Base-by-base conservation (phyloP, 2,797 vertebrate genomes). In the Paguma larvata region DNA sequence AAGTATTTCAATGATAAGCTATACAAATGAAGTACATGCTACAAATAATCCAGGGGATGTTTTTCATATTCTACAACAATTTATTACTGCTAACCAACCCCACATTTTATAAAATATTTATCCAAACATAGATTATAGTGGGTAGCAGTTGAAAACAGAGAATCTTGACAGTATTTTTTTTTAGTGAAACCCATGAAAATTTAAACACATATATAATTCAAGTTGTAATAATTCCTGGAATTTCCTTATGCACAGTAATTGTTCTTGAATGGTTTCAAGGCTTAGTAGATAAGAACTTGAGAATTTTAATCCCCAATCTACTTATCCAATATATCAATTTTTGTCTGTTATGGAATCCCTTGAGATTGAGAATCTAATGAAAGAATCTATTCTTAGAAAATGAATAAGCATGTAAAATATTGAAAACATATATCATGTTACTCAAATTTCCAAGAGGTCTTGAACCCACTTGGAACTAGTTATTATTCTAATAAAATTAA, bases 341-440 rank as follows among this genome's bases (percentile, higher is more conserved):
- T 85, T 25, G 83, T 3, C 32, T 92, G 10, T 56, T 51, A 65
- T 13, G 6, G 18, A 70, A 85, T 62, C 25, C 15, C 11, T 89
- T 51, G 46, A 65, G 30, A 72, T 32, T 75, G 27, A 75, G 44
- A 32, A 59, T 89, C 63, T 46, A 72, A 79, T 34, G 11, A 85
- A 88, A 80, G 25, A 38, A 8, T 0, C 1, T 77, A 21, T 92
- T 92, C 25, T 9, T 89, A 78, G 27, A 86, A 85, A 89, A 62
- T 46, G 9, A 95, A n/a, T 1, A 70, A 73, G 18, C 6, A 25
- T 19, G 95, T 80, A 65, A 94, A 59, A 80, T 91, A 91, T 89
- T 91, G 80, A 92, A 88, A 19, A n/a, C 12, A 23, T 34, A 3
- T 0, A 38, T 5, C n/a, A 32, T 27, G 19, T 86, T 41, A 46